A percentile compares a stretch with the other conserved stretches of the same genome.
Conservation (phyloP, 2,888 invertebrate genomes). For the Cenopis cana region DNA sequence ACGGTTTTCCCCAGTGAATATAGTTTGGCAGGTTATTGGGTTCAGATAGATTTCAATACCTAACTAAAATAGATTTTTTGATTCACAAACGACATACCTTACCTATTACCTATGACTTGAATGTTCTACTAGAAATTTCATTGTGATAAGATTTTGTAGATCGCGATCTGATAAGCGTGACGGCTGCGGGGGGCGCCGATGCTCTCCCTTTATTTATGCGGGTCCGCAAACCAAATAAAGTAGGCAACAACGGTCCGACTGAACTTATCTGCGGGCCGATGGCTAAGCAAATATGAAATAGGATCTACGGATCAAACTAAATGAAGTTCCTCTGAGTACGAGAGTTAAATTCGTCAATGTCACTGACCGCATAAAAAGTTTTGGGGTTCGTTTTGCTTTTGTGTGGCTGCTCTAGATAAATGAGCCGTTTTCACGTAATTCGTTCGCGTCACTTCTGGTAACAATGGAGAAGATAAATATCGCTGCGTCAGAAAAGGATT, state of each 20-base stretch:
- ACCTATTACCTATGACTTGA: not conserved
- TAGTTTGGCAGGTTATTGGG: not conserved
- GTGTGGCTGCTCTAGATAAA: slow-evolving; percentile 80
- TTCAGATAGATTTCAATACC: not conserved
- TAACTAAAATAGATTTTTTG: not conserved
- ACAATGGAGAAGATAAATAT: slow-evolving; percentile 83
- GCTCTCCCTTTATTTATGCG: slow-evolving; percentile 75
- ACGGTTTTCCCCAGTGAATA: slow-evolving; percentile 1
- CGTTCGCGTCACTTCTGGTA: slow-evolving; percentile 81
- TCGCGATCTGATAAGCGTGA: not conserved
- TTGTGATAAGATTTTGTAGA: slow-evolving; percentile 5
- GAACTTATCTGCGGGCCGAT: slow-evolving; percentile 78
- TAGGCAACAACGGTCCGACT: slow-evolving; percentile 65
- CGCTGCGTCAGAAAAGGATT: slow-evolving; percentile 83
- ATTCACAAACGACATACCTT: not conserved
- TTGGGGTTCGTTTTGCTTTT: slow-evolving; percentile 81
- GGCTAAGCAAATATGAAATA: slow-evolving; percentile 72
- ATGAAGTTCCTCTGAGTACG: slow-evolving; percentile 59
- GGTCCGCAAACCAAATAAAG: slow-evolving; percentile 77
- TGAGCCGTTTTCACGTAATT: slow-evolving; percentile 83
- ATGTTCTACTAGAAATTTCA: not conserved
- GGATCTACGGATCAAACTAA: slow-evolving; percentile 63
- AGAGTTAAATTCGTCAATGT: slow-evolving; percentile 58
- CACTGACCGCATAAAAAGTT: slow-evolving; percentile 84
- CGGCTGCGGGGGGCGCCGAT: slow-evolving; percentile 55